Percentiles rank a stretch among this genome's conserved stretches.
phyloP scores from a whole-genome alignment of 2,888 invertebrate species.

The Spodoptera littoralis region DNA sequence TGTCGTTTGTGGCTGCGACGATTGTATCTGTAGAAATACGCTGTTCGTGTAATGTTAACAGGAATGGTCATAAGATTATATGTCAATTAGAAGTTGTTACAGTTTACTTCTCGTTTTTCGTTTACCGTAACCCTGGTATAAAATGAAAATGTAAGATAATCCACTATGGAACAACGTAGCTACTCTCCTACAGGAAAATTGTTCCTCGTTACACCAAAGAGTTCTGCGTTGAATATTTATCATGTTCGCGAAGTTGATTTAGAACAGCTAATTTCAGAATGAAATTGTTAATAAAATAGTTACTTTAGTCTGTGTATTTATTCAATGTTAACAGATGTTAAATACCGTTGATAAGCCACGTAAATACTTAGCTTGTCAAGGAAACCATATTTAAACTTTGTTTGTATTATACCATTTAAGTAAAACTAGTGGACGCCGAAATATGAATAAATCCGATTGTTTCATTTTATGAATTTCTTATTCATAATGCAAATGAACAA shows the following conservation, averaged over 20 bases:
- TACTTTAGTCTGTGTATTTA: constrained; percentile 47
- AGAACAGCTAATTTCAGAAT: constrained; percentile 53
- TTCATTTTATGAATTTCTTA: too few relatives aligned
- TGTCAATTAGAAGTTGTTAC: constrained; percentile 31
- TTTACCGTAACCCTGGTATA: constrained; percentile 17
- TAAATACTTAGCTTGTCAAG: constrained; percentile 7
- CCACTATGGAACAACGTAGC: constrained; percentile 24
- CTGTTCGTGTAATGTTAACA: constrained; percentile 21
- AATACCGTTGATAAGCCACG: constrained; percentile 30
- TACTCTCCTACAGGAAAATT: constrained; percentile 21
- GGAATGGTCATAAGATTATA: constrained; percentile 32
- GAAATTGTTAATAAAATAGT: constrained; percentile 54
- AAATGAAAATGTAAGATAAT: constrained; percentile 39
- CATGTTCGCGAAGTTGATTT: constrained; percentile 58
- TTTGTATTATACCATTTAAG: constrained; percentile 7
- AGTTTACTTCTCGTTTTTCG: constrained; percentile 10
- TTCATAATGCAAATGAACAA: too few relatives aligned
- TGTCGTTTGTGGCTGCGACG: constrained; percentile 17
- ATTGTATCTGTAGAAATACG: constrained; percentile 37
- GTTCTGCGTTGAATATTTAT: constrained; percentile 59
- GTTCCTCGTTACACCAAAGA: constrained; percentile 46
- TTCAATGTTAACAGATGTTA: constrained; percentile 49
- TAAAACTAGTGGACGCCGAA: neutral
- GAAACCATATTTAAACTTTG: constrained; percentile 13
- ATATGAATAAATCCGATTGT: too few relatives aligned